Base-by-base conservation (phyloP, 2,888 invertebrate species). In the Melinaea menophilus region DNA sequence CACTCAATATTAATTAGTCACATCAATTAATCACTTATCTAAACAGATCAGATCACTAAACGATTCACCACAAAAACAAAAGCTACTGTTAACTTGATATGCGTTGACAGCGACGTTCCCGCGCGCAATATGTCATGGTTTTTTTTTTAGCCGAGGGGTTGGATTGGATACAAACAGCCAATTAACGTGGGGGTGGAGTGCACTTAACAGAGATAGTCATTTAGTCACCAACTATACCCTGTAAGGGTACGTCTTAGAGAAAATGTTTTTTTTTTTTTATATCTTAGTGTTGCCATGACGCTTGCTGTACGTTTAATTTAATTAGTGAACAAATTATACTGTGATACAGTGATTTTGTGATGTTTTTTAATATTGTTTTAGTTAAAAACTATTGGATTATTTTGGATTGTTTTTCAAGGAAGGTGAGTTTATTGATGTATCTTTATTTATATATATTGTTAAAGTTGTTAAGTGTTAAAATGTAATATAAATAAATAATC, bases 111-210 rank as follows among this genome's bases (percentile, higher is more conserved):
- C 79, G 73, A 79, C 82, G 86, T 89, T 89, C 88, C 88, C 90
- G 89, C 88, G 88, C 84, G 79, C 88, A 88, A 86, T 86, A 88
- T 88, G 89, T 88, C 84, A 82, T 84, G 84, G 83, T 85, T 87
- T 89, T 85, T 75, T 89, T 89, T 88, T 82, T 79, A 82, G 79
- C 61, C 78, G 79, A 86, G 86, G 89, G 89, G 88, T 84, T 89
- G 88, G 88, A 83, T 85, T 88, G 86, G 88, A 83, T 86, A 88
- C 88, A 90, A 88, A 89, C 90, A 89, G 80, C 88, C 90, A 89
- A 90, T 90, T 89, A 90, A 82, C 80, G 79, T 74, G 77, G 86
- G 86, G 89, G 82, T 79, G 73, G 72, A 82, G 79, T 84, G 82
- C 85, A 87, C 81, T 86, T 83, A 83, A 79, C 81, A 79, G 77